Base-by-base conservation (phyloP, 2,888 invertebrate species). In the Zhuqinia jingwanae region DNA sequence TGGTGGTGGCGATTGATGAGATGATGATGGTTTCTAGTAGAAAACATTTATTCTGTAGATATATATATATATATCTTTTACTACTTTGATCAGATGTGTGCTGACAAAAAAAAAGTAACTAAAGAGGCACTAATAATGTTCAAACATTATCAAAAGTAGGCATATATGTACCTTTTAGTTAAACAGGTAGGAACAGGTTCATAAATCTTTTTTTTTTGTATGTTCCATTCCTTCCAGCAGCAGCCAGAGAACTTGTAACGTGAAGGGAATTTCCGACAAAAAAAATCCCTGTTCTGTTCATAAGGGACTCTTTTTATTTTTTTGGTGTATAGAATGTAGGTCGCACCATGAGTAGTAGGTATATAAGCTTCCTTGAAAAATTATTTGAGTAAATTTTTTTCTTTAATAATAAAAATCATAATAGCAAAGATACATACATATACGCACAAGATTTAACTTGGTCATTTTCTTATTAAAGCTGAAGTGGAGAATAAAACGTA, bases 351-450 rank as follows among this genome's bases (percentile, higher is more conserved):
- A 42, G 20, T 47, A 47, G 65, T 60, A 58, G 83, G 53, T 6
- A 36, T 8, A 36, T 36, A 36, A 36, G 36, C 36, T 36, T 36
- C 3, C 8, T 70, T 83, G n/a, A n/a, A 36, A 83, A 83, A 78
- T 83, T 27, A 78, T 82, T 83, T 75, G 78, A 68, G 87, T 83
- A 87, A 87, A 83, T 79, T 78, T 76, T 82, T 81, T 63, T 30
- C 15, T 53, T n/a, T 75, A 30, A 78, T 78, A 78, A 79, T 87
- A 81, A 76, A 76, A 76, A 75, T 75, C 27, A 75, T 53, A 50
- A 75, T 30, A 30, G 25, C 25, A 15, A 6, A 47, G 25, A 70
- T 42, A 27, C 20, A 50, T 75, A 5, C 30, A 53, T 45, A 42
- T 47, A 47, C 25, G 10, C 73, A 30, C 75, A 73, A 45, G 83